A percentile compares a stretch with the other conserved stretches of the same genome.
These are phyloP conservation scores for Actinostola sp. DNA, from an alignment of 92 coral and sea anemone genomes.

Conservation along the genomic window DNA sequence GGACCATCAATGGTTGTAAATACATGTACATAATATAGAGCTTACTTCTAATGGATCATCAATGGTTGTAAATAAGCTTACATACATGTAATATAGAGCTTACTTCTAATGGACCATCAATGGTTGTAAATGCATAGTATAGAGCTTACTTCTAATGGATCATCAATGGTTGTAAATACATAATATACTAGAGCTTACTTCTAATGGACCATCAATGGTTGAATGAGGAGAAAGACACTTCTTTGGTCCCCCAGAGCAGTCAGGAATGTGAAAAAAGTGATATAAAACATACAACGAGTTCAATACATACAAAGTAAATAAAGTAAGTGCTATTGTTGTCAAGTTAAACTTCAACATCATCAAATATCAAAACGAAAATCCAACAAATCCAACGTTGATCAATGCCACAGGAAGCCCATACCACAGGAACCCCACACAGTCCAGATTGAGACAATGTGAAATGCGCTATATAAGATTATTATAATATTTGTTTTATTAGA, in stretches of 20 bases:
- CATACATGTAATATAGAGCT: too few relatives aligned
- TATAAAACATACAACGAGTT: slow-evolving; percentile 82
- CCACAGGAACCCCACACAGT: neutral
- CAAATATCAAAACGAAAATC: neutral
- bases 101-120: too few relatives aligned
- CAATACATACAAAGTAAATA: slow-evolving; percentile 77
- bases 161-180: too few relatives aligned
- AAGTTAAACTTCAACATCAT: slow-evolving; percentile 50
- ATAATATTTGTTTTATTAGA: too few relatives aligned
- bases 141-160: too few relatives aligned
- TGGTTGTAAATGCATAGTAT: too few relatives aligned
- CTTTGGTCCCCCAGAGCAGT: slow-evolving; percentile 67
- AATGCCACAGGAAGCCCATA: neutral
- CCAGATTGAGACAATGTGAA: neutral
- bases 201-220: slow-evolving; percentile 56
- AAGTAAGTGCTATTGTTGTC: slow-evolving; percentile 73
- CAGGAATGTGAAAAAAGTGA: slow-evolving; percentile 80
- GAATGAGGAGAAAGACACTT: slow-evolving; percentile 77
- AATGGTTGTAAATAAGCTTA: too few relatives aligned
- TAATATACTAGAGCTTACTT: slow-evolving; percentile 68
- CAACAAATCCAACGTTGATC: too few relatives aligned
- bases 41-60: too few relatives aligned
- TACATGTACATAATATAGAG: too few relatives aligned
- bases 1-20: too few relatives aligned
- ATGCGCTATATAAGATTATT: too few relatives aligned